Evolutionary conservation across 37 sponge, comb jelly and placozoan species (phyloP).

Genomic region (Lycopodina hypogea): DNA sequence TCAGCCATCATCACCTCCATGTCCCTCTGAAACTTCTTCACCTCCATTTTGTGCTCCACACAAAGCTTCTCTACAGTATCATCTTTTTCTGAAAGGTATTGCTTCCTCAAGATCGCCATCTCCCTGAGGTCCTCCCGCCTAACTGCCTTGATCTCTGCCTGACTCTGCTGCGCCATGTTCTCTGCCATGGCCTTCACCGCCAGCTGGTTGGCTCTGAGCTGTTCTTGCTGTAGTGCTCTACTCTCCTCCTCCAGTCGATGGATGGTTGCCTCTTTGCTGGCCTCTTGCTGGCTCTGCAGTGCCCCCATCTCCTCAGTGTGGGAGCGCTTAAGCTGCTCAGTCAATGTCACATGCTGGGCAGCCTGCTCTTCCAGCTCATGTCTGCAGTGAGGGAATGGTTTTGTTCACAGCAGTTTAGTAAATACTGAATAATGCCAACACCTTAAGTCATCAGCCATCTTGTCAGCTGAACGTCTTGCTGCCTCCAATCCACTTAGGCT

Average conservation of each 20-base stretch:
- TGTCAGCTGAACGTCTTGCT: background rate
- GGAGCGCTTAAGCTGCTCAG: background rate
- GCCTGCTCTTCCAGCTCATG: constrained; percentile 2
- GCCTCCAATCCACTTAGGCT: constrained; percentile 6
- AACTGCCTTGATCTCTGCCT: background rate
- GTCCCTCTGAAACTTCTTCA: constrained; percentile 1
- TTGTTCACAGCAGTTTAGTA: background rate
- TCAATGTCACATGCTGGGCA: background rate
- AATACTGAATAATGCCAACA: background rate
- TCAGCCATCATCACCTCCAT: constrained; percentile 2
- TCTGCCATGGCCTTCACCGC: constrained; percentile 57
- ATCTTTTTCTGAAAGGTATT: constrained; percentile 10
- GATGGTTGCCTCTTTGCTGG: background rate
- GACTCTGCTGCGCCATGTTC: constrained; percentile 32
- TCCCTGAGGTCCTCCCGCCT: constrained; percentile 20
- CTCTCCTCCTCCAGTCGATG: constrained; percentile 19
- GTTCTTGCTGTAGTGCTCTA: constrained; percentile 23
- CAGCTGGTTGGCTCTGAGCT: constrained; percentile 61
- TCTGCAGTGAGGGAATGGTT: background rate
- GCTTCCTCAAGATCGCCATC: background rate
- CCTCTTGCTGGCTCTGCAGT: background rate
- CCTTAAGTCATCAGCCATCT: constrained; percentile 23
- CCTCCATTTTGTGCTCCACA: constrained; percentile 9
- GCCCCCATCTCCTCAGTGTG: constrained; percentile 4
- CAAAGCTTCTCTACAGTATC: background rate